Percentiles rank a stretch among this genome's conserved stretches.
Evolutionary conservation across 2,113 vertebrate species (phyloP).

Genomic region (Passer domesticus): DNA sequence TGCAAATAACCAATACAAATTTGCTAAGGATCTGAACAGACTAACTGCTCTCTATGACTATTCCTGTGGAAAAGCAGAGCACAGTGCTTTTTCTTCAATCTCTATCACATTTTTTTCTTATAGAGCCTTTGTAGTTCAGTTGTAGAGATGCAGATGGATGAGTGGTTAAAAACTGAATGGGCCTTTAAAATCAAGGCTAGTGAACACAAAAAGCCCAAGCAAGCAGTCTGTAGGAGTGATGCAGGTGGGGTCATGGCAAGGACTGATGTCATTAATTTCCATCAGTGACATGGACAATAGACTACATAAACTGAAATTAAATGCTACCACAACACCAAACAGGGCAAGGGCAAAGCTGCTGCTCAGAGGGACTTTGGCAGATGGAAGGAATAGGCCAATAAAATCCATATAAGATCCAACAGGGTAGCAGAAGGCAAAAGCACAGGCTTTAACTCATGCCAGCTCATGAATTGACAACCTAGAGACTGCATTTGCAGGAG

Average conservation of each 20-base stretch:
- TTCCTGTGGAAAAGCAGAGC: background rate
- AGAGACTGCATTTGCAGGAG: background rate
- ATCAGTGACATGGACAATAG: background rate
- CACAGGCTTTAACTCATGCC: background rate
- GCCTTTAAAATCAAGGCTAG: background rate
- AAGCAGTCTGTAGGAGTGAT: background rate
- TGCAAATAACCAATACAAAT: background rate
- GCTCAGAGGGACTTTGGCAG: background rate
- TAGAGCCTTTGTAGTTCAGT: background rate
- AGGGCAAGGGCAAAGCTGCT: background rate
- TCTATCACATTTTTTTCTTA: background rate
- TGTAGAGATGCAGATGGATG: background rate
- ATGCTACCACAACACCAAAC: background rate
- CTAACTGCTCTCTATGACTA: background rate
- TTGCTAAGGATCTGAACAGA: background rate
- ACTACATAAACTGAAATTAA: background rate
- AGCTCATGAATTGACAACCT: rapidly evolving
- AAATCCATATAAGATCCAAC: background rate
- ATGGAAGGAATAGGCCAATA: background rate
- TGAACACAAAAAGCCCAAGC: background rate
- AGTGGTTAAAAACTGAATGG: background rate
- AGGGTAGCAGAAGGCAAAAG: background rate
- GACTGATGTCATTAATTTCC: background rate
- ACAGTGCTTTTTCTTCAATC: background rate
- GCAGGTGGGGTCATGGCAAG: background rate